Evolutionary conservation across 2,113 vertebrate species (phyloP), one percentile per base, ranked within the genome.

Genomic region (Psophia crepitans): DNA sequence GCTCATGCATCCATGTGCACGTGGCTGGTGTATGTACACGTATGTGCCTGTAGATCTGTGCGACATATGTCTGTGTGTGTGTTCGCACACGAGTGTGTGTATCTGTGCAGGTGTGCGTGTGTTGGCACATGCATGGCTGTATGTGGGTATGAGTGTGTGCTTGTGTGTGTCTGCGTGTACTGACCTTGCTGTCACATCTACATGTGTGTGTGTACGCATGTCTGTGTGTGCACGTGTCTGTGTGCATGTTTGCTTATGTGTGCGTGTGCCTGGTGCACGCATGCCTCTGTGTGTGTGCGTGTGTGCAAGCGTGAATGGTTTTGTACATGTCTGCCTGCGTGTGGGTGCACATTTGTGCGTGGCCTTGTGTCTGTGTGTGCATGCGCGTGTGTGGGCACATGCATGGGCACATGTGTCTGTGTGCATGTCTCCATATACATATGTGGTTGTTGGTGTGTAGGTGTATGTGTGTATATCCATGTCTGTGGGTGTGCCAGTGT

Each of bases 381-480:
- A 8, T 33, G 12, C 14, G 6, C 6, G 48, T 43, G 28, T n/a
- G 3, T 4, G 4, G 11, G 17, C 2, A 4, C 8, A 14, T 2
- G 14, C 22, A 11, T 23, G 37, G 23, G 30, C 5, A 4, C 27
- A 3, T 3, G 32, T 27, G 21, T 18, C 6, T 27, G 58, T 26
- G n/a, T 11, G 23, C 3, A 4, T 22, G 48, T 28, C 22, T 46
- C 56, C 64, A 4, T 5, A 6, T 23, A 5, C 3, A 3, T 2
- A 8, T 9, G 2, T 39, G 28, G 28, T 21, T 35, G 30, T 26
- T n/a, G 37, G 35, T 26, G 61, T 30, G 71, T 17, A 20, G 43
- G 71, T 5, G 51, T 33, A 27, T 21, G 68, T 26, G 32, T 18
- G 30, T 21, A 20, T 22, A 18, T n/a, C 32, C 3, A 26, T 12